Evolutionary conservation across 2,113 vertebrate species (phyloP), one percentile per base, ranked within the genome.

Genomic region (Tragulus kanchil): DNA sequence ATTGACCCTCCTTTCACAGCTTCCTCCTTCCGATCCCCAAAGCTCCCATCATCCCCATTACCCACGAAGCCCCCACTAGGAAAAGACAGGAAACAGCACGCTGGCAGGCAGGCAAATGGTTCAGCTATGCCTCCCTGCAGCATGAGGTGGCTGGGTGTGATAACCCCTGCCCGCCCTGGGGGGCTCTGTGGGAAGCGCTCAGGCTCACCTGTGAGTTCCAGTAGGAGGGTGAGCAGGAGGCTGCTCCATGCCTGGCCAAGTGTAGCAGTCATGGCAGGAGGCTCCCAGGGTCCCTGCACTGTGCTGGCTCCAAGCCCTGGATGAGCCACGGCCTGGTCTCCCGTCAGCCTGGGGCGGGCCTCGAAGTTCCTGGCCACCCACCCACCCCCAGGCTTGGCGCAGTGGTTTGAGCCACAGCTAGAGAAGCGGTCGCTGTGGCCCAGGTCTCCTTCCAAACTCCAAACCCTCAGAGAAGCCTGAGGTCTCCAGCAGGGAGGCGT

Each of bases 121-220:
- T 42, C 31, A 1, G 62, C 19, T 78, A 56, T 11, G 28, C 77
- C 28, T n/a, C 28, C 31, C 28, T n/a, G 5, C 31, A 58, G 78
- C 54, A 42, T 21, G 15, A 3, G 31, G 56, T 31, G 50, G 42
- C 85, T 88, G 61, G 7, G 21, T 21, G 6, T 59, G 21, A 28
- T 9, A 13, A 75, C 61, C 52, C 17, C 28, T 42, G 2, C 23
- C 52, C 31, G 15, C 45, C 64, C 90, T 16, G 58, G 89, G 25
- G 25, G 14, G 16, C 14, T 54, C 58, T 8, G 0, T 31, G 69
- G 36, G 28, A 50, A 42, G 31, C 56, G 48, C 61, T 45, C 50
- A 21, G 78, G 75, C 90, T 95, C 65, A 97, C 93, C 97, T 95
- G 85, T 48, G 56, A 97, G 61, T 36, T 36, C 77, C 82, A 97